phyloP scores from a whole-genome alignment of 2,797 vertebrate species.

The Mormyrus proboscirostris region DNA sequence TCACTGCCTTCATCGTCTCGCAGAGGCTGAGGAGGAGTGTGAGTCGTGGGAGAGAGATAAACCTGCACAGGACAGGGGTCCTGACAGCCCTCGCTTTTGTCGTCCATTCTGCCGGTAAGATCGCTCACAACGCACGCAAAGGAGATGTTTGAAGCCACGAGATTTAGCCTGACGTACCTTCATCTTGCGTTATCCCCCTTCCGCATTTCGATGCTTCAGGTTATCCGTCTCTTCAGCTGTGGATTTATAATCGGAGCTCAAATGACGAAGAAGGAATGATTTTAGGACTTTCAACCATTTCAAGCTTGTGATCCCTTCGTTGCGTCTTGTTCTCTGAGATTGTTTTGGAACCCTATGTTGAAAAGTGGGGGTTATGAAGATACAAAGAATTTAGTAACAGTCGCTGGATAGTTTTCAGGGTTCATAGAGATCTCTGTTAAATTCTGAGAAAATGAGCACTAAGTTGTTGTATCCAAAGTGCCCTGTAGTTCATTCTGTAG shows the following conservation, averaged over 20 bases:
- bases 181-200: neutral
- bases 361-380: neutral
- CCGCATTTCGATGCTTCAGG: neutral
- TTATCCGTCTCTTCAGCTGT: neutral
- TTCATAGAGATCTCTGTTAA: neutral
- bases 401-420: neutral
- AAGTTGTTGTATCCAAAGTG: neutral
- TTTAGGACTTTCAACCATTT: neutral
- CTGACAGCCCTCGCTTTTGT: slow-evolving; percentile 25
- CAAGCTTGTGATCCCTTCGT: neutral
- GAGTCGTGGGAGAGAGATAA: slow-evolving; percentile 29
- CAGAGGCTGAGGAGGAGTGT: neutral
- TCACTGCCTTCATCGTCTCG: neutral
- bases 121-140: neutral
- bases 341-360: neutral
- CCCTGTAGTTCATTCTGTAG: neutral
- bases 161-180: neutral
- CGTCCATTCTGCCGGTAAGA: slow-evolving; percentile 36
- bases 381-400: neutral
- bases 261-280: neutral
- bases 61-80: slow-evolving; percentile 25
- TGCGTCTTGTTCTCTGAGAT: neutral
- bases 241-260: neutral
- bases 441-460: neutral
- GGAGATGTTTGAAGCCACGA: neutral